phyloP scores from a whole-genome alignment of 2,888 invertebrate species.

The Liopterus haemorrhoidalis region DNA sequence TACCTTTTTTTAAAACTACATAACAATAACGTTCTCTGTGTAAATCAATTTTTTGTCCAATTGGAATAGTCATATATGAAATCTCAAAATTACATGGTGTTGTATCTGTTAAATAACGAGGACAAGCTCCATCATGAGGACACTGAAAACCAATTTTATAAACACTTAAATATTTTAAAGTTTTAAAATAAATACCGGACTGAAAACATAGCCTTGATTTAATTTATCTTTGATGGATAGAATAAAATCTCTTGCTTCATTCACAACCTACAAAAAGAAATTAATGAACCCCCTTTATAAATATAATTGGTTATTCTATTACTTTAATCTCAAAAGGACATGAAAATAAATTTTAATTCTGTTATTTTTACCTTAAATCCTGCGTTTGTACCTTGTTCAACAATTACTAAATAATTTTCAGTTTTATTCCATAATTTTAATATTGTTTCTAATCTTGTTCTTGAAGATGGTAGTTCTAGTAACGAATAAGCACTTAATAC shows the following conservation, averaged over 20 bases:
- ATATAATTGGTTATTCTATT: slow-evolving; percentile 4
- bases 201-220: slow-evolving; percentile 58
- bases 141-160: slow-evolving; percentile 53
- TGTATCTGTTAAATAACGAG: slow-evolving; percentile 57
- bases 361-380: slow-evolving; percentile 60
- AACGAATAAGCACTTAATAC: slow-evolving; percentile 75
- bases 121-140: slow-evolving; percentile 75
- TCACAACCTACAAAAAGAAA: slow-evolving; percentile 50
- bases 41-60: slow-evolving; percentile 45
- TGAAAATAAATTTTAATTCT: slow-evolving; percentile 11
- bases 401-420: slow-evolving; percentile 69
- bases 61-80: slow-evolving; percentile 54
- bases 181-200: slow-evolving; percentile 58
- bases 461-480: slow-evolving; percentile 67
- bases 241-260: slow-evolving; percentile 80
- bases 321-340: too few species aligned
- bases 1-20: slow-evolving; percentile 75
- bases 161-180: slow-evolving; percentile 12
- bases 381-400: slow-evolving; percentile 77
- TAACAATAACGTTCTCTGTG: slow-evolving; percentile 66
- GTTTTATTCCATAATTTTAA: slow-evolving; percentile 84
- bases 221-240: slow-evolving; percentile 49
- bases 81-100: slow-evolving; percentile 76
- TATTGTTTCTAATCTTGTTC: slow-evolving; percentile 62
- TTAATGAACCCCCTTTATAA: slow-evolving; percentile 8